Evolutionary conservation across 1,140 invertebrate genomes (phyloP).

Genomic region (Pseudomyrmex flavicornis): DNA sequence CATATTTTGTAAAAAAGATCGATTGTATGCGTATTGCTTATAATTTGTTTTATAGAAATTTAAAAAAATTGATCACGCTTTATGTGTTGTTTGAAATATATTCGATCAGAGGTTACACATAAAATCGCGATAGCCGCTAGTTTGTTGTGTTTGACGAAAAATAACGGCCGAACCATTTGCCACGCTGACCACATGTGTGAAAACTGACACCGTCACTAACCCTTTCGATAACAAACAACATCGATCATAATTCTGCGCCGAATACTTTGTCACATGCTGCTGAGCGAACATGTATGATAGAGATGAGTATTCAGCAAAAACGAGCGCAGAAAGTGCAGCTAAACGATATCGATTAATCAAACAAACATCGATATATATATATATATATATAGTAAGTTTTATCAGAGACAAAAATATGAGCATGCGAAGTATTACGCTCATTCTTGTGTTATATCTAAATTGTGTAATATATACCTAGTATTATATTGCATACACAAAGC

Average conservation of each 20-base stretch:
- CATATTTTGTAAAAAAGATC: background rate
- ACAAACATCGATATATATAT: too few relatives aligned
- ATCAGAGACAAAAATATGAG: too few relatives aligned
- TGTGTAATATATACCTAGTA: background rate
- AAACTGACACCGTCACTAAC: slow-evolving; percentile 28
- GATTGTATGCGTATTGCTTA: background rate
- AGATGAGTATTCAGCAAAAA: slow-evolving; percentile 8
- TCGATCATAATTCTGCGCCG: slow-evolving; percentile 42
- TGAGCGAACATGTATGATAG: background rate
- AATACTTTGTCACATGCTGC: slow-evolving; percentile 36
- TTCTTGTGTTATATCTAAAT: background rate
- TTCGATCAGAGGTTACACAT: background rate
- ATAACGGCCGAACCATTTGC: slow-evolving; percentile 12
- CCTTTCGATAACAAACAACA: slow-evolving; percentile 44
- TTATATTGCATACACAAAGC: background rate
- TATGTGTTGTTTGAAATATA: background rate
- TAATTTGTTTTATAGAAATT: background rate
- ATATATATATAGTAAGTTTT: too few relatives aligned
- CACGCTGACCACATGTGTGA: slow-evolving; percentile 31
- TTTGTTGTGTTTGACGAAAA: slow-evolving; percentile 19
- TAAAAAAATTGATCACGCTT: background rate
- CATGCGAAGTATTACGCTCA: too few relatives aligned
- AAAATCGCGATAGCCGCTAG: background rate
- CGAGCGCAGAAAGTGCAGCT: slow-evolving; percentile 11
- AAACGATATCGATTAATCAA: slow-evolving; percentile 43